These are phyloP conservation scores for Hemaris fuciformis DNA, from an alignment of 2,888 invertebrate species.

Conservation along the genomic window DNA sequence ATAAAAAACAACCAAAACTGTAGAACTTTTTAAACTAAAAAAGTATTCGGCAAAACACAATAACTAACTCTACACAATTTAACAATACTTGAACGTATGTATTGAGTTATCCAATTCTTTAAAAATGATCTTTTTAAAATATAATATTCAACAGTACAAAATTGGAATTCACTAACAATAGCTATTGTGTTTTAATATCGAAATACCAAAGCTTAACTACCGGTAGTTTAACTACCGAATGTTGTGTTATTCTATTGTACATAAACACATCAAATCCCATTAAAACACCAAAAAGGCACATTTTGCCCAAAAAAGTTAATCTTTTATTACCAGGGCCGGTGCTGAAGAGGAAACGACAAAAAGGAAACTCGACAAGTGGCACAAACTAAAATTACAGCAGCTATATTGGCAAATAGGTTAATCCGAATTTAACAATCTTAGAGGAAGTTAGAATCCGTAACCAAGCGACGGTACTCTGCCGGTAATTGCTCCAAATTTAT, in stretches of 20 bases:
- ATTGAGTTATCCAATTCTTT: too few relatives aligned
- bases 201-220: not conserved
- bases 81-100: too few relatives aligned
- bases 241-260: not conserved
- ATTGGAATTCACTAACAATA: not conserved
- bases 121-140: too few relatives aligned
- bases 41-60: too few relatives aligned
- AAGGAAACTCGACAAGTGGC: conserved; percentile 4
- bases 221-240: too few relatives aligned
- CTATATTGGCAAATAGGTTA: conserved; percentile 9
- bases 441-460: not conserved
- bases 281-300: not conserved
- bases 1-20: too few relatives aligned
- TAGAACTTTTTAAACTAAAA: too few relatives aligned
- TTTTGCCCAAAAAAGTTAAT: not conserved
- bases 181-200: too few relatives aligned
- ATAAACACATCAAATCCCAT: not conserved
- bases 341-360: conserved; percentile 1
- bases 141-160: too few relatives aligned
- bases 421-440: not conserved
- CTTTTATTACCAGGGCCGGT: not conserved
- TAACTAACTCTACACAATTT: too few relatives aligned
- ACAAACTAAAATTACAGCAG: conserved; percentile 5
- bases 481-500: not conserved
- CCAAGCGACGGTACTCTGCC: not conserved